Conservation (phyloP, 2,888 invertebrate genomes). For the Andrena dorsata region DNA sequence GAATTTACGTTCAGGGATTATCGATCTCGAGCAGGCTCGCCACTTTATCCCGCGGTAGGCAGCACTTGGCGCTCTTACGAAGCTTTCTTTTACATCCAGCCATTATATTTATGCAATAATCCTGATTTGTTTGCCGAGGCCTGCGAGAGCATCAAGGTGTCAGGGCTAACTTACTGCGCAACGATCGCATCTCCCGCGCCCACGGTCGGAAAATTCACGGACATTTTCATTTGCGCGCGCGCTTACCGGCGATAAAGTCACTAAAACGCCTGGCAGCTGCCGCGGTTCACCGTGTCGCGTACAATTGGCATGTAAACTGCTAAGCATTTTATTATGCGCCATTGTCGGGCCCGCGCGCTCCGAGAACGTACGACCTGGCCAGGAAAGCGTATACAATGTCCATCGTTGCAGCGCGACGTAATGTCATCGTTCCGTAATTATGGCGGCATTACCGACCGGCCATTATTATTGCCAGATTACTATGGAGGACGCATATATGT, state of each 20-base stretch:
- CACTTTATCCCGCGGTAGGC: background rate
- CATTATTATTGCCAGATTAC: conserved; percentile 60
- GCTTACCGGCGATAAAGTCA: conserved; percentile 18
- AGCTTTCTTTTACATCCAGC: background rate
- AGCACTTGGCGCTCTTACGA: background rate
- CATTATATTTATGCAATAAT: background rate
- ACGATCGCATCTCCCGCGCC: background rate
- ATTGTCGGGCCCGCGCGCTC: conserved; percentile 9
- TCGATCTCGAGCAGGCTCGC: too few species aligned
- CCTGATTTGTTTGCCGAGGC: background rate
- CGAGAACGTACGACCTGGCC: conserved; percentile 5
- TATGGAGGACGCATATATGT: conserved; percentile 7
- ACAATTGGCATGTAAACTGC: conserved; percentile 42
- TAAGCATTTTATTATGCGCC: conserved; percentile 44
- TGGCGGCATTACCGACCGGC: conserved; percentile 46
- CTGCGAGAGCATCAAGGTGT: background rate
- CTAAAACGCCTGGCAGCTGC: conserved; percentile 8
- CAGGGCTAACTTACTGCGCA: background rate
- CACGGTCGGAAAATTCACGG: conserved; percentile 20
- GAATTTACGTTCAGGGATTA: too few species aligned
- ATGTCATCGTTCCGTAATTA: conserved; percentile 60
- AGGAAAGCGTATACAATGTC: conserved; percentile 23
- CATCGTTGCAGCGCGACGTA: conserved; percentile 32
- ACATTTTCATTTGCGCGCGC: conserved; percentile 30
- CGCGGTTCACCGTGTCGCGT: background rate